Conservation (phyloP, 2,888 invertebrate genomes). For the Cordylochernes scorpioides region DNA sequence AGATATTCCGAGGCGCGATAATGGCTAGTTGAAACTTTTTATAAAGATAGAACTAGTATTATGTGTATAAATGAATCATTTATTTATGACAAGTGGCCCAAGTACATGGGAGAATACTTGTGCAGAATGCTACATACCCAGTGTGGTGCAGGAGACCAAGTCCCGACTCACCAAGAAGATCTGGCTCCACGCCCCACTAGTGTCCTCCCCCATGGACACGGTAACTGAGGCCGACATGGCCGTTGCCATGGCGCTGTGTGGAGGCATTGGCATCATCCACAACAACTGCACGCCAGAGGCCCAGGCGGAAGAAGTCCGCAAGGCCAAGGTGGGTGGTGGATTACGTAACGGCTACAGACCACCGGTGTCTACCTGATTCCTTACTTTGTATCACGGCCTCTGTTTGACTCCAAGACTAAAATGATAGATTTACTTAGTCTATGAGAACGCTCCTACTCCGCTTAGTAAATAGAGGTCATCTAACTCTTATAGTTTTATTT, state of each 20-base stretch:
- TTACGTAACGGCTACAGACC: too few species aligned
- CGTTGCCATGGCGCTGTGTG: constrained; percentile 93
- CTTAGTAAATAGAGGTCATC: too few species aligned
- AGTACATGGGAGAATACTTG: constrained; percentile 2
- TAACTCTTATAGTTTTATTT: too few species aligned
- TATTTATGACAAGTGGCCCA: too few species aligned
- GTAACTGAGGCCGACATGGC: constrained; percentile 99
- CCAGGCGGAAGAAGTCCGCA: constrained; percentile 77
- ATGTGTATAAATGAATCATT: too few species aligned
- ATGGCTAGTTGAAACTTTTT: neutral
- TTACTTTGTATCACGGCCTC: too few species aligned
- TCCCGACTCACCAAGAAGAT: constrained; percentile 69
- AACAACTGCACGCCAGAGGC: constrained; percentile 79
- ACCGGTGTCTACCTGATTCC: too few species aligned
- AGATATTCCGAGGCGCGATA: too few species aligned
- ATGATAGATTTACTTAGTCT: too few species aligned
- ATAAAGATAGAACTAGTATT: neutral
- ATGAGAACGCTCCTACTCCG: too few species aligned
- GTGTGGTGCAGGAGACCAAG: constrained; percentile 36
- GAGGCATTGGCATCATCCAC: constrained; percentile 88
- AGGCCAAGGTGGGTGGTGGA: constrained; percentile 62
- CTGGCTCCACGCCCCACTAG: constrained; percentile 60
- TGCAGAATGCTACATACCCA: constrained; percentile 7
- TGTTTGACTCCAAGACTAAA: too few species aligned
- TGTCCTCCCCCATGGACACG: constrained; percentile 98